phyloP scores from a whole-genome alignment of 2,113 vertebrate genomes.

The Ifrita kowaldi region DNA sequence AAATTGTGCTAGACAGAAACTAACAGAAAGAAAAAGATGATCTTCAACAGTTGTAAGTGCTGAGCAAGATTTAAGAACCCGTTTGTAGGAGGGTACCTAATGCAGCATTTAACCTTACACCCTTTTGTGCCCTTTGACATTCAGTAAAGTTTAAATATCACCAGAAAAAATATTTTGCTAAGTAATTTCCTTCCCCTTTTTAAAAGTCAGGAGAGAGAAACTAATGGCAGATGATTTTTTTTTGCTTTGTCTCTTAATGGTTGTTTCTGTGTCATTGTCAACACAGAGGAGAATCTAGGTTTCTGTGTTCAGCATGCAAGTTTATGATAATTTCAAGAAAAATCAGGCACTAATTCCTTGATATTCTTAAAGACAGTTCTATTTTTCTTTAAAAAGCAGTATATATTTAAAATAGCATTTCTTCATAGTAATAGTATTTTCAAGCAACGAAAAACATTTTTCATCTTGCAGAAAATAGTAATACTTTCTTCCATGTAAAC shows the following conservation, averaged over 20 bases:
- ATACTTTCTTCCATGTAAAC: neutral
- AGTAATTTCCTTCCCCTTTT: neutral
- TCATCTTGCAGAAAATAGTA: neutral
- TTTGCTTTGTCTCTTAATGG: neutral
- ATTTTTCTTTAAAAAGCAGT: neutral
- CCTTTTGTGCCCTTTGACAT: neutral
- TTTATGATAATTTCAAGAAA: neutral
- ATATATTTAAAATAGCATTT: neutral
- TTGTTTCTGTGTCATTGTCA: neutral
- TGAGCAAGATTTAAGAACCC: neutral
- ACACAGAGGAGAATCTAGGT: neutral
- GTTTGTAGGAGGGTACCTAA: neutral
- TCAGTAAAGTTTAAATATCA: neutral
- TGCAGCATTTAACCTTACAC: rapidly evolving
- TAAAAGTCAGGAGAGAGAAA: neutral
- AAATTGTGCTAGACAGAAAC: neutral
- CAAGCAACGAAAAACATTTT: neutral
- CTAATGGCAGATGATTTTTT: neutral
- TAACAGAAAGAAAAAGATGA: neutral
- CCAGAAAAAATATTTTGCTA: neutral
- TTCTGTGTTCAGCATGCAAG: neutral
- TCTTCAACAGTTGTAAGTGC: neutral
- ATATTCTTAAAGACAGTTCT: neutral
- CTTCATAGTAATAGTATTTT: neutral
- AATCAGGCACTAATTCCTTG: neutral